Conservation (phyloP, 2,888 invertebrate species). For the Sericinus montela region DNA sequence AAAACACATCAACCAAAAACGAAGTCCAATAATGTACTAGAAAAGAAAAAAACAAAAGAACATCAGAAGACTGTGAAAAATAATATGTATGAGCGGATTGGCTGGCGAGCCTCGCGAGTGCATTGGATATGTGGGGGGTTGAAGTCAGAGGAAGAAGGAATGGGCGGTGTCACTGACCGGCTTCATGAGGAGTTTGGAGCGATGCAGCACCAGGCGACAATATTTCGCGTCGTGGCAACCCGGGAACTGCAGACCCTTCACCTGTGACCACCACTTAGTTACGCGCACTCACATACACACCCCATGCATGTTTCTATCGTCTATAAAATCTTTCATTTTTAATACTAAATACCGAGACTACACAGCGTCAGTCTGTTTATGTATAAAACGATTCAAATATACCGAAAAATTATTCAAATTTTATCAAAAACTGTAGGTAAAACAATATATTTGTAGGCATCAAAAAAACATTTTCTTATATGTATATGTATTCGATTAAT, state of each 20-base stretch:
- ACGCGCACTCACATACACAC: constrained; percentile 42
- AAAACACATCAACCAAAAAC: too few species aligned
- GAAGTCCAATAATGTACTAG: neutral
- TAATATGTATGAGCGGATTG: constrained; percentile 30
- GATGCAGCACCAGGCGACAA: constrained; percentile 97
- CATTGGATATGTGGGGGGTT: constrained; percentile 20
- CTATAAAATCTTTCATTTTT: too few species aligned
- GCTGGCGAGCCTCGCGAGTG: constrained; percentile 15
- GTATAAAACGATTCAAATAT: too few species aligned
- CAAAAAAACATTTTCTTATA: too few species aligned
- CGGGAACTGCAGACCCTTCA: constrained; percentile 97
- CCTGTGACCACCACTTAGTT: constrained; percentile 82
- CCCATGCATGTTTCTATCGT: constrained; percentile 16
- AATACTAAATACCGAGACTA: too few species aligned
- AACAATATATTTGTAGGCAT: too few species aligned
- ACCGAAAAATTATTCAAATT: too few species aligned
- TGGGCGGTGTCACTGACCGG: constrained; percentile 87
- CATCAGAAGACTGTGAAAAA: constrained; percentile 33
- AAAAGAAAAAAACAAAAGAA: constrained; percentile 32
- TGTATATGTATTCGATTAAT: too few species aligned
- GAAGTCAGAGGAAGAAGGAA: constrained; percentile 16
- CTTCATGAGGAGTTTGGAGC: constrained; percentile 97
- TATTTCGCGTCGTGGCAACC: constrained; percentile 97
- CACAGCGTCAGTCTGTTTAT: too few species aligned
- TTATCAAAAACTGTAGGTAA: too few species aligned